Evolutionary conservation across 2,888 invertebrate genomes (phyloP).

Genomic region (Lymantria dispar): DNA sequence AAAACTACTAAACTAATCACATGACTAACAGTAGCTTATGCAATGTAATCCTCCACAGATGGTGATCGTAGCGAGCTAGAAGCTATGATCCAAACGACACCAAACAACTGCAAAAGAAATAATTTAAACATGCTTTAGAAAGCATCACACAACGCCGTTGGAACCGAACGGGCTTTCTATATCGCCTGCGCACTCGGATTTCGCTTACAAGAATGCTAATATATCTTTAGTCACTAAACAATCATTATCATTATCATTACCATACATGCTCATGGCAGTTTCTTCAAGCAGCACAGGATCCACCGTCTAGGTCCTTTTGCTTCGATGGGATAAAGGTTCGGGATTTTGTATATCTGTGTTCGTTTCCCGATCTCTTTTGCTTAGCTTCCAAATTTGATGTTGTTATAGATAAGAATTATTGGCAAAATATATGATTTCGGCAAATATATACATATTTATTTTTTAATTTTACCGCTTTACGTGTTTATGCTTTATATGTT

Average conservation of each 20-base stretch:
- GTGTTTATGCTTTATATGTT: slow-evolving; percentile 13
- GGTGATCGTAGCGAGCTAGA: slow-evolving; percentile 83
- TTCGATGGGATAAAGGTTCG: slow-evolving; percentile 71
- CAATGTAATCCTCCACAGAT: slow-evolving; percentile 82
- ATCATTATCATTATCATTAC: slow-evolving; percentile 56
- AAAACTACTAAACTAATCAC: slow-evolving; percentile 47
- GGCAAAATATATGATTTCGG: neutral
- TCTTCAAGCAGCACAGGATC: slow-evolving; percentile 73
- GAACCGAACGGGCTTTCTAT: slow-evolving; percentile 75
- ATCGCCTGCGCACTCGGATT: slow-evolving; percentile 77
- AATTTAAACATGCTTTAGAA: slow-evolving; percentile 83
- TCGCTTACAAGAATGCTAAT: slow-evolving; percentile 76
- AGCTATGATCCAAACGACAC: slow-evolving; percentile 83
- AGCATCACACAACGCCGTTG: slow-evolving; percentile 66
- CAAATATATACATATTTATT: neutral
- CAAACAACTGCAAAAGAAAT: slow-evolving; percentile 84
- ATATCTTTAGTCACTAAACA: slow-evolving; percentile 59
- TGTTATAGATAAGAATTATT: slow-evolving; percentile 19
- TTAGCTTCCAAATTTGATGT: slow-evolving; percentile 34
- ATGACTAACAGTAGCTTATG: slow-evolving; percentile 72
- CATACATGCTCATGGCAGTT: slow-evolving; percentile 62
- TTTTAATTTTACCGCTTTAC: slow-evolving; percentile 13
- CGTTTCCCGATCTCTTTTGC: slow-evolving; percentile 33
- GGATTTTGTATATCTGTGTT: slow-evolving; percentile 40
- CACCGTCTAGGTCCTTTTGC: slow-evolving; percentile 67